phyloP scores from a whole-genome alignment of 2,797 vertebrate genomes.

The Siniperca obscura region DNA sequence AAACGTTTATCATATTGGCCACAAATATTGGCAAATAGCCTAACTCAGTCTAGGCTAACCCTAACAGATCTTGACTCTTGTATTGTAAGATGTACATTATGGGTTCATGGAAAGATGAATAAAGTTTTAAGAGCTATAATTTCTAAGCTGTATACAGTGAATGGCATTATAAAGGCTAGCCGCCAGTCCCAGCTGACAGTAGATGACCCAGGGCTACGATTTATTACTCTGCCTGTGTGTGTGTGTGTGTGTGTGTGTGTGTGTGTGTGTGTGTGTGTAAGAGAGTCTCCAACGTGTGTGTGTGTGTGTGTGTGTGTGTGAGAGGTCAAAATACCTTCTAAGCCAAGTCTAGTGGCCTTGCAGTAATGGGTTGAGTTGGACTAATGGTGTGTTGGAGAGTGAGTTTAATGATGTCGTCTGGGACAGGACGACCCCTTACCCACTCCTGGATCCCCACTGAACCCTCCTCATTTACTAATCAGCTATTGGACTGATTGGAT shows the following conservation, averaged over 20 bases:
- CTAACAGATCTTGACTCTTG: conserved; percentile 1
- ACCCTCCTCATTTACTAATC: conserved; percentile 60
- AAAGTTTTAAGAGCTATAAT: conserved; percentile 34
- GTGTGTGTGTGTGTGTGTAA: conserved; percentile 42
- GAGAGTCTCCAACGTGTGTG: conserved; percentile 32
- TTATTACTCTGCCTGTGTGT: conserved; percentile 46
- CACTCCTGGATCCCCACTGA: conserved; percentile 13
- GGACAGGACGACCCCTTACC: conserved; percentile 52
- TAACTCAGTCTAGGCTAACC: neutral
- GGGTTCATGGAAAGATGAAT: conserved; percentile 24
- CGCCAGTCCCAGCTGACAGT: conserved; percentile 55
- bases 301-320: neutral
- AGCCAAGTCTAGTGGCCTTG: conserved; percentile 62
- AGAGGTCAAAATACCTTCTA: conserved; percentile 65
- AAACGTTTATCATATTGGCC: neutral
- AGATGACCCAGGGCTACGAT: conserved; percentile 58
- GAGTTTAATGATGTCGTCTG: conserved; percentile 75
- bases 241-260: conserved; percentile 37
- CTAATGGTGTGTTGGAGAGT: conserved; percentile 70
- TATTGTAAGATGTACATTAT: conserved; percentile 13
- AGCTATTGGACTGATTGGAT: conserved; percentile 55
- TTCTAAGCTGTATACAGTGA: conserved; percentile 37
- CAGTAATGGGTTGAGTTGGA: conserved; percentile 68
- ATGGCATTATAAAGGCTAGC: conserved; percentile 53
- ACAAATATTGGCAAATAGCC: conserved; percentile 1